Percentiles rank a stretch among this genome's conserved stretches.
Evolutionary conservation across 2,113 vertebrate species (phyloP).

Genomic region (Thamnaconus septentrionalis): DNA sequence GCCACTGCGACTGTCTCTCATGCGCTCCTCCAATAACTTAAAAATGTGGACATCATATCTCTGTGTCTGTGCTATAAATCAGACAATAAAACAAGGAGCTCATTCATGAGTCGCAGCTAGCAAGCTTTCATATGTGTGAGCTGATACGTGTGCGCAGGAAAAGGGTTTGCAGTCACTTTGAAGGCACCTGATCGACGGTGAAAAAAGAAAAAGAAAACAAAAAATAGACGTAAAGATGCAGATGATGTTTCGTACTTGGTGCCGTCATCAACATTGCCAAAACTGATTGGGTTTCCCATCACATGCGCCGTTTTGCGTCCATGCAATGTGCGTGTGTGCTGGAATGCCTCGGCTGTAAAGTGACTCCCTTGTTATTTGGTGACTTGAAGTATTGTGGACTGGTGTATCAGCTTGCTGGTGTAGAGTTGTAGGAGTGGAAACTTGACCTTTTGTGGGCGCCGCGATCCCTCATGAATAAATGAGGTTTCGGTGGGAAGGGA

Average conservation of each 20-base stretch:
- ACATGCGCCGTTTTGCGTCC: conserved; percentile 15
- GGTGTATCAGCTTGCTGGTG: conserved; percentile 68
- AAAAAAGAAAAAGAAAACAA: too few species aligned
- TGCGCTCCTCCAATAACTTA: too few species aligned
- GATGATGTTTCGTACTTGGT: too few species aligned
- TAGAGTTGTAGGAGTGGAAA: conserved; percentile 66
- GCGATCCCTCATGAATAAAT: conserved; percentile 75
- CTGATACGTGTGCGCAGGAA: too few species aligned
- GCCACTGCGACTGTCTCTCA: too few species aligned
- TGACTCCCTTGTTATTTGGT: conserved; percentile 70
- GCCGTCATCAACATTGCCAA: too few species aligned
- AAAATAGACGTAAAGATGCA: too few species aligned
- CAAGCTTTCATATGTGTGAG: not conserved
- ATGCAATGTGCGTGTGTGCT: conserved; percentile 40
- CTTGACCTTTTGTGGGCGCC: conserved; percentile 62
- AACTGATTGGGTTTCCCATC: not conserved
- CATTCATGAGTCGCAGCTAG: conserved; percentile 29
- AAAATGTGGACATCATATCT: too few species aligned
- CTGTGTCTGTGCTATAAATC: too few species aligned
- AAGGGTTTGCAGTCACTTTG: not conserved
- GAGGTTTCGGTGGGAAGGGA: conserved; percentile 51
- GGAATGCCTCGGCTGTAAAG: conserved; percentile 68
- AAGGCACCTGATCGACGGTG: not conserved
- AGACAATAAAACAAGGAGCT: conserved; percentile 8
- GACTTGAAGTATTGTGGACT: conserved; percentile 58